These are phyloP conservation scores for Oxycera nigricornis DNA, from an alignment of 2,888 invertebrate species.

Conservation along the genomic window DNA sequence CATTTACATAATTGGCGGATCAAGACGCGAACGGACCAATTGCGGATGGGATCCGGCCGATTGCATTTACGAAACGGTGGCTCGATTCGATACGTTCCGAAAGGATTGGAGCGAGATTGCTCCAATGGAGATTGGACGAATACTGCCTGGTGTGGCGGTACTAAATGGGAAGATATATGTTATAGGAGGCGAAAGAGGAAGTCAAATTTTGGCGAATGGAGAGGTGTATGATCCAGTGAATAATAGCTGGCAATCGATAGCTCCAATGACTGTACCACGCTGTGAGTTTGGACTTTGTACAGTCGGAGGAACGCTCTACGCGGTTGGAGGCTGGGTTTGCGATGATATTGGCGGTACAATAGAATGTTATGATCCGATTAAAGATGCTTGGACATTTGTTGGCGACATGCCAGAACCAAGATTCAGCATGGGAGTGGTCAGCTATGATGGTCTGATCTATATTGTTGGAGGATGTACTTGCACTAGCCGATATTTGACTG, in stretches of 20 bases:
- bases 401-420: conserved; percentile 84
- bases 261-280: conserved; percentile 81
- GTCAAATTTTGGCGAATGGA: conserved; percentile 86
- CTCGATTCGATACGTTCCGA: conserved; percentile 74
- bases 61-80: conserved; percentile 82
- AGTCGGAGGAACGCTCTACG: conserved; percentile 81
- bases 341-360: conserved; percentile 88
- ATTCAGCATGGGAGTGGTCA: conserved; percentile 91
- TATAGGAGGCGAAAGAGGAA: conserved; percentile 90
- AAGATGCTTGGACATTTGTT: conserved; percentile 78
- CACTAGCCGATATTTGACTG: conserved; percentile 78
- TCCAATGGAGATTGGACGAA: conserved; percentile 83
- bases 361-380: conserved; percentile 83
- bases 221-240: conserved; percentile 81
- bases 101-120: conserved; percentile 82
- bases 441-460: conserved; percentile 72
- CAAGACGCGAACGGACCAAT: conserved; percentile 77
- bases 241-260: conserved; percentile 69
- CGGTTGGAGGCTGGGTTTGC: conserved; percentile 93
- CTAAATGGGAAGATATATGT: conserved; percentile 87
- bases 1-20: conserved; percentile 88
- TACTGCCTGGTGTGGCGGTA: conserved; percentile 86
- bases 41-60: conserved; percentile 77
- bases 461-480: conserved; percentile 90
- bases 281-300: conserved; percentile 91